phyloP scores from a whole-genome alignment of 2,888 invertebrate species.

The Furcula furcula region DNA sequence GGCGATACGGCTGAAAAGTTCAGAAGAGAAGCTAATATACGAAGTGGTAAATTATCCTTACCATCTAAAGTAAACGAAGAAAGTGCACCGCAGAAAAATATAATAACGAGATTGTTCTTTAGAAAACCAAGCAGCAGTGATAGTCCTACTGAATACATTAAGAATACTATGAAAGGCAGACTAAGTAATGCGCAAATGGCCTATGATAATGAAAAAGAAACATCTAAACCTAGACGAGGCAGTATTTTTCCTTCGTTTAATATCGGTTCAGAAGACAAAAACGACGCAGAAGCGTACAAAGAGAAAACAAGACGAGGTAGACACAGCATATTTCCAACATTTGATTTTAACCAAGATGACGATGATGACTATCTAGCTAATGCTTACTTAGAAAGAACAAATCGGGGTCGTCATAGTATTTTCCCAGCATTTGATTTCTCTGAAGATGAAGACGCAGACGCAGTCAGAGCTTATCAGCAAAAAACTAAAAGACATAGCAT shows the following conservation, averaged over 20 bases:
- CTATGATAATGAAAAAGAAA: constrained; percentile 45
- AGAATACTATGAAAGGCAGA: constrained; percentile 61
- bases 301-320: constrained; percentile 64
- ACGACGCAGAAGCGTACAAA: constrained; percentile 56
- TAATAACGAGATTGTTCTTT: constrained; percentile 56
- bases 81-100: constrained; percentile 43
- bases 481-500: constrained; percentile 64
- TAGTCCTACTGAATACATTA: constrained; percentile 57
- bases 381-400: constrained; percentile 56
- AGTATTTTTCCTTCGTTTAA: constrained; percentile 64
- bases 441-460: constrained; percentile 62
- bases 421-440: constrained; percentile 69
- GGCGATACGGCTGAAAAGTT: constrained; percentile 83
- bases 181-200: constrained; percentile 47
- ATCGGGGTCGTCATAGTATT: constrained; percentile 58
- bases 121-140: constrained; percentile 60
- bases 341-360: constrained; percentile 60
- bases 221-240: constrained; percentile 50
- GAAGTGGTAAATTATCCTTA: constrained; percentile 68
- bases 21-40: constrained; percentile 73
- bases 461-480: constrained; percentile 49
- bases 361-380: constrained; percentile 46
- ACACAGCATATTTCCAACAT: constrained; percentile 64
- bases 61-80: constrained; percentile 49
- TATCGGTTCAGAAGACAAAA: constrained; percentile 48